Conservation (phyloP, 2,888 invertebrate species). For the Macroteleia sp. region DNA sequence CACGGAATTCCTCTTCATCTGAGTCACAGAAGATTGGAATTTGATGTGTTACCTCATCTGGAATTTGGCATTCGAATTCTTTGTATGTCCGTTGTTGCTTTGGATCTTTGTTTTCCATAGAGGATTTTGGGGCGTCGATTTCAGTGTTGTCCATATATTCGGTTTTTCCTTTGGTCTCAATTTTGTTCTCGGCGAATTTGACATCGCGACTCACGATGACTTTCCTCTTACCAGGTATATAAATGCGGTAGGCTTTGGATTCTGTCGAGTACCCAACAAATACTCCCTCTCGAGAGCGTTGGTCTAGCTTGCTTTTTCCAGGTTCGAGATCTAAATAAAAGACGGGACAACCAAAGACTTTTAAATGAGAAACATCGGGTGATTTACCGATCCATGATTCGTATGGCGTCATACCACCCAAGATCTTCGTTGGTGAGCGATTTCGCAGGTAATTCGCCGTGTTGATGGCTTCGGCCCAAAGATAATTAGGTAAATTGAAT, state of each 20-base stretch:
- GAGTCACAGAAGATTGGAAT: no score
- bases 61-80: background rate
- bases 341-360: background rate
- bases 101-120: background rate
- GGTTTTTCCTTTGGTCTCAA: no score
- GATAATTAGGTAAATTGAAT: background rate
- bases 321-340: background rate
- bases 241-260: conserved; percentile 6
- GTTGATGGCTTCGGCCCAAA: conserved; percentile 5
- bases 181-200: background rate
- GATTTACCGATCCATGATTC: conserved; percentile 3
- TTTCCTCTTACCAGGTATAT: background rate
- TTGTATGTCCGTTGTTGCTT: background rate
- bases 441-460: conserved; percentile 2
- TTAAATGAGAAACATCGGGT: background rate
- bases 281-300: background rate
- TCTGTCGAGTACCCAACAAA: conserved; percentile 12
- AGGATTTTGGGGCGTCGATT: no score
- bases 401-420: background rate
- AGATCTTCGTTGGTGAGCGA: background rate
- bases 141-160: background rate
- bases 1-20: no score
- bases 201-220: conserved; percentile 6
- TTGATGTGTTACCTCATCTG: background rate
- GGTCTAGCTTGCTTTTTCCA: background rate